Evolutionary conservation across 2,797 vertebrate species (phyloP).

Genomic region (Hephaestus fuliginosus): DNA sequence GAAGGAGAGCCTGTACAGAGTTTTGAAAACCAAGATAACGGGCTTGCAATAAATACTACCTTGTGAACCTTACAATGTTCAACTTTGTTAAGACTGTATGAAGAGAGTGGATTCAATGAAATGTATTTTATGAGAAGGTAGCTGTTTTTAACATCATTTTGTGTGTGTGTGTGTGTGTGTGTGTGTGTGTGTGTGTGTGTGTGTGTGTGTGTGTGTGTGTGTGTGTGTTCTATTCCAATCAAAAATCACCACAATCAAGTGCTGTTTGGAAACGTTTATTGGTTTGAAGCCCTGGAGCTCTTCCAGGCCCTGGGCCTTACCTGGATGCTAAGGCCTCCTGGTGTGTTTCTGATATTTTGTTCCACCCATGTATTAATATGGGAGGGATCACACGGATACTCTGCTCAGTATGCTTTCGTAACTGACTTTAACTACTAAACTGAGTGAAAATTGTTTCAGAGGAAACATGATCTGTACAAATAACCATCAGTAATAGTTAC

Average conservation of each 20-base stretch:
- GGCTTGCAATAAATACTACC: not conserved
- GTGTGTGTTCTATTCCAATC: no score
- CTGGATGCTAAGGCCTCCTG: no score
- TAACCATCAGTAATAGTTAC: not conserved
- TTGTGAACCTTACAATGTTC: not conserved
- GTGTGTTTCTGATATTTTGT: not conserved
- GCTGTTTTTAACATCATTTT: not conserved
- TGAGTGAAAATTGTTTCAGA: not conserved
- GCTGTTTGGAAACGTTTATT: no score
- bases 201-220: no score
- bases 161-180: no score
- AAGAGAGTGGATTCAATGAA: not conserved
- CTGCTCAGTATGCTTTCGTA: not conserved
- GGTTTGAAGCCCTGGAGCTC: no score
- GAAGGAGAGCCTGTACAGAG: no score
- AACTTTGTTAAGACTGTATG: not conserved
- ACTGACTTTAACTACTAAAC: not conserved
- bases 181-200: no score
- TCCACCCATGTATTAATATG: not conserved
- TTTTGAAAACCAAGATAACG: not conserved
- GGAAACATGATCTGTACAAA: not conserved
- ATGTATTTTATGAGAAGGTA: not conserved
- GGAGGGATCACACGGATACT: not conserved
- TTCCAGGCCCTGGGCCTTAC: no score
- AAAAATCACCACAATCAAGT: no score